Percentiles rank a stretch among this genome's conserved stretches.
phyloP scores from a whole-genome alignment of 2,888 invertebrate species.

The Latrodectus hesperus region DNA sequence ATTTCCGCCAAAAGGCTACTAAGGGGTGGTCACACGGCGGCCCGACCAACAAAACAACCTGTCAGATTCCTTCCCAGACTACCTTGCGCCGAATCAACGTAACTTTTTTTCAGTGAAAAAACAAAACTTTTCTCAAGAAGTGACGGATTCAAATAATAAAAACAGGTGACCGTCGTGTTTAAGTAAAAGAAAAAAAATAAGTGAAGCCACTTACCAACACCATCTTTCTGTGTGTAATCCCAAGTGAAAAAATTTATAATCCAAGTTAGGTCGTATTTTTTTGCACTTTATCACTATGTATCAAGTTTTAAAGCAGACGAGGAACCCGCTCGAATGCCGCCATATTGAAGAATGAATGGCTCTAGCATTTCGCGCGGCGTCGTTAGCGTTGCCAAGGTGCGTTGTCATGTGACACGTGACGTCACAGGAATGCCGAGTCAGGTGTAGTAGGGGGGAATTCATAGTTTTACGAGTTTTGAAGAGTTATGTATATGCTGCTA shows the following conservation, averaged over 20 bases:
- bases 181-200: constrained; percentile 6
- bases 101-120: constrained; percentile 51
- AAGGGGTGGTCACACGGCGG: constrained; percentile 29
- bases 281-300: constrained; percentile 29
- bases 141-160: constrained; percentile 17
- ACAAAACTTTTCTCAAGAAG: constrained; percentile 37
- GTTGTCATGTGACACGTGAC: constrained; percentile 58
- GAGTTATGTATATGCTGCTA: constrained; percentile 10
- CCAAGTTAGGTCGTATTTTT: constrained; percentile 39
- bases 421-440: constrained; percentile 62
- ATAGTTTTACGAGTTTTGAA: constrained; percentile 46
- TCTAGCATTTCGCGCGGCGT: constrained; percentile 58
- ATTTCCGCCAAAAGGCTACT: constrained; percentile 36
- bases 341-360: constrained; percentile 57
- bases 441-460: constrained; percentile 38
- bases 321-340: constrained; percentile 37
- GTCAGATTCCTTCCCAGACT: constrained; percentile 64
- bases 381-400: constrained; percentile 65
- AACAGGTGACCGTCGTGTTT: constrained; percentile 25
- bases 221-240: constrained; percentile 52
- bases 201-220: constrained; percentile 50
- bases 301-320: constrained; percentile 50
- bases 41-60: constrained; percentile 64
- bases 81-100: constrained; percentile 41
- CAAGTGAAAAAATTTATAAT: constrained; percentile 35